Base-by-base conservation (phyloP, 1,140 invertebrate genomes). In the Augochlora pura region DNA sequence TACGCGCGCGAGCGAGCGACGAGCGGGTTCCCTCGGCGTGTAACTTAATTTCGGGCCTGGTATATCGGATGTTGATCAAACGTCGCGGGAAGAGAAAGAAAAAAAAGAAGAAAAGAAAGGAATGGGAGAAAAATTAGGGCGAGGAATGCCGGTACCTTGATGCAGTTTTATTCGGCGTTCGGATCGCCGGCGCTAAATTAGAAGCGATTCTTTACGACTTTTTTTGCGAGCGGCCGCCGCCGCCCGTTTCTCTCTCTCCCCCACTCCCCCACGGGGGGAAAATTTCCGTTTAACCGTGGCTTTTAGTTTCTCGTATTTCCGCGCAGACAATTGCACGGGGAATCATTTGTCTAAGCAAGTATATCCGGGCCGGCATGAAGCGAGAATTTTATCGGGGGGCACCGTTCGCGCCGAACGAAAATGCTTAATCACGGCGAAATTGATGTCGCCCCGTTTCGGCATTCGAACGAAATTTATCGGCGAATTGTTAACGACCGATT, bases 1-100 rank as follows among this genome's bases (percentile, higher is more conserved):
- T 54, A 66, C 21, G 6, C 3, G 38, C 10, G 14, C 5, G n/a
- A n/a, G n/a, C n/a, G n/a, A n/a, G n/a, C n/a, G n/a, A n/a, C n/a
- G n/a, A n/a, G 7, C 12, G 32, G 38, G 49, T 23, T n/a, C 42
- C 14, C 3, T 10, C 27, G 46, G 7, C n/a, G 54, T 38, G 63
- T 75, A 75, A 75, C 63, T 75, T 75, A 54, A 75, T 75, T 75
- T 27, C 63, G 39, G 18, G n/a, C 14, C 16, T n/a, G 54, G n/a
- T 54, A 67, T 42, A 67, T 75, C n/a, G 62, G 46, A 21, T 62
- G 62, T 66, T 75, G 72, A 67, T 57, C 63, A 64, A 66, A 64
- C 62, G 39, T 25, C 16, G 63, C 27, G 23, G 7, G 9, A 10
- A 42, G 8, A 42, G 9, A 42, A 7, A 42, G 9, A 42, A 7